Evolutionary conservation across 2,797 vertebrate genomes (phyloP), one percentile per base, ranked within the genome.

Genomic region (Apogon talboti): DNA sequence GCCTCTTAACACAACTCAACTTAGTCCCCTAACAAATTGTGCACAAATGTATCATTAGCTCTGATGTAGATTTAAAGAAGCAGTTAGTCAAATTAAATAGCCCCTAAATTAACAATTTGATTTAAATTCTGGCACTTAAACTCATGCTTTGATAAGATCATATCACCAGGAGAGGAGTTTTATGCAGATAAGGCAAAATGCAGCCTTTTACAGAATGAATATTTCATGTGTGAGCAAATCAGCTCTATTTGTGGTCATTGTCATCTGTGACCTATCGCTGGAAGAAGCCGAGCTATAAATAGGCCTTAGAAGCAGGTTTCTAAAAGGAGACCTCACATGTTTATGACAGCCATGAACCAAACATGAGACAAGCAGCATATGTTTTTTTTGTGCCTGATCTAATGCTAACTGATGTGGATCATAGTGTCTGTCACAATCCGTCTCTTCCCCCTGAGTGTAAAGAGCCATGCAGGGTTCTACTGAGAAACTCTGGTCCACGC

Each of bases 321-420:
- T 59, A 68, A 80, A 85, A 76, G 65, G 51, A 85, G 64, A 68
- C 30, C 58, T 85, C 53, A 62, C 67, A 59, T 85, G 53, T 72
- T 33, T 7, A 3, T 66, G 82, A 78, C 74, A 74, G 49, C 58
- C 15, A 42, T 18, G 59, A 71, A 73, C 66, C 57, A 57, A 82
- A 77, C 69, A 71, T 18, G 37, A 78, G 71, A 74, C 71, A 45
- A 63, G 37, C 11, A 74, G 52, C 67, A 52, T 64, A 58, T 16
- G 33, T n/a, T 40, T 70, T 53, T 51, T 64, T 66, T 63, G 14
- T 28, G 35, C 46, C 75, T 77, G 63, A 81, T 79, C 51, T 75
- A 54, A 79, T 60, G 41, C 60, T 76, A 78, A 76, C 56, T 78
- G 83, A 85, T 79, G 63, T 78, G 74, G 71, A 88, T 88, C 82